Evolutionary conservation across 2,888 invertebrate species (phyloP), one percentile per base, ranked within the genome.

Genomic region (Drosophila aldrichi): DNA sequence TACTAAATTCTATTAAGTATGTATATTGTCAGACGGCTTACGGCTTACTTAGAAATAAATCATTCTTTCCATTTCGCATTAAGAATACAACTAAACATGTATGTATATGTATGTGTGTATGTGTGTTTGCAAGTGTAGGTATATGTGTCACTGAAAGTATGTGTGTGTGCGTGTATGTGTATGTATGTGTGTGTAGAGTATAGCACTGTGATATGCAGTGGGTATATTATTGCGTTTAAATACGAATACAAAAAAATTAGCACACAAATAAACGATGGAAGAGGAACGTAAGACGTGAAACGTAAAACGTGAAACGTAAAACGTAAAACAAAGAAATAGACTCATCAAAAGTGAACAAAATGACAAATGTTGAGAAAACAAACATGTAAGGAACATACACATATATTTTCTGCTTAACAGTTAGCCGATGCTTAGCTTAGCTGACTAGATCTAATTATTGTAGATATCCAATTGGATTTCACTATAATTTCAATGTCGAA

Each of bases 241-340:
- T 77, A 77, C 73, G 70, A 76, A 76, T 70, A 76, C 76, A 61
- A 76, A 75, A 76, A n/a, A n/a, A n/a, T 76, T 58, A 73, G 76
- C 76, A 77, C 76, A 77, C 69, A 76, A 76, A 65, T 58, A 61
- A 76, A 75, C 75, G 61, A 57, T 58, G 66, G 34, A 41, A 29
- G 58, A 14, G 4, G 36, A 51, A 51, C 16, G 51, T 8, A 34
- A 51, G 70, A 25, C 36, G 36, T 41, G 14, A 49, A 70, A 61
- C 63, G 44, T 40, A 7, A 54, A 69, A 64, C 63, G 32, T 32
- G 9, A 44, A 74, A 74, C 44, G 59, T 32, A 2, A 32, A 29
- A 29, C 36, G 36, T 41, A 10, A 49, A 70, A 65, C 63, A 40
- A 52, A 69, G 49, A 52, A 69, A 63, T 69, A 62, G 29, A 41